Evolutionary conservation across 1,140 invertebrate genomes (phyloP), one percentile per base, ranked within the genome.

Genomic region (Leptinotarsa undecemlineata): DNA sequence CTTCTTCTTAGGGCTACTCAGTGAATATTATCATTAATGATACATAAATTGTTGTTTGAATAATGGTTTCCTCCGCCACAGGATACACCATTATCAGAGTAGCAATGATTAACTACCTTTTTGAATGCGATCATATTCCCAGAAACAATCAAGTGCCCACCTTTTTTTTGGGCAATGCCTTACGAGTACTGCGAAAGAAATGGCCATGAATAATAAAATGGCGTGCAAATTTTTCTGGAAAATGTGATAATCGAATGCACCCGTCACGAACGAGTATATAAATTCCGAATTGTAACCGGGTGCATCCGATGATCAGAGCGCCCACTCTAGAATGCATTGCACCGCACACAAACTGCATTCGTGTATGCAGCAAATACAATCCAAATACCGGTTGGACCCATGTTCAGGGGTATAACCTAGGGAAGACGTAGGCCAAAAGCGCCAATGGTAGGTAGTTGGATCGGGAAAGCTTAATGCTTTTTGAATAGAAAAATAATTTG

Each of bases 321-420:
- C 51, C 51, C 51, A 57, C 51, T 57, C 51, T 57, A 57, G 51
- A 57, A 57, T 57, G 17, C 51, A 57, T 19, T 19, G 51, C 51
- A 57, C 51, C 51, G 51, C 51, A 57, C 51, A 57, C 51, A 57
- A 57, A 57, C 51, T 57, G 51, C 51, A 57, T 57, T 57, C 51
- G 51, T 57, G 51, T 57, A 57, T 57, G 51, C 51, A 19, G 51
- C 51, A 57, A 57, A 57, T 42, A 57, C 51, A 19, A 57, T 57
- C 51, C 51, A 57, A 57, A 57, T 57, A 57, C 51, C 51, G 51
- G 51, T 57, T 19, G 51, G 51, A 19, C 51, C 33, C 51, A 15
- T 57, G 51, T 57, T 57, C 51, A 4, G 17, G 17, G 3, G 15
- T 19, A 17, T 57, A 57, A 57, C n/a, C n/a, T 57, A 57, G 4